Conservation (phyloP, 2,113 vertebrate species). For the Scophthalmus maximus region DNA sequence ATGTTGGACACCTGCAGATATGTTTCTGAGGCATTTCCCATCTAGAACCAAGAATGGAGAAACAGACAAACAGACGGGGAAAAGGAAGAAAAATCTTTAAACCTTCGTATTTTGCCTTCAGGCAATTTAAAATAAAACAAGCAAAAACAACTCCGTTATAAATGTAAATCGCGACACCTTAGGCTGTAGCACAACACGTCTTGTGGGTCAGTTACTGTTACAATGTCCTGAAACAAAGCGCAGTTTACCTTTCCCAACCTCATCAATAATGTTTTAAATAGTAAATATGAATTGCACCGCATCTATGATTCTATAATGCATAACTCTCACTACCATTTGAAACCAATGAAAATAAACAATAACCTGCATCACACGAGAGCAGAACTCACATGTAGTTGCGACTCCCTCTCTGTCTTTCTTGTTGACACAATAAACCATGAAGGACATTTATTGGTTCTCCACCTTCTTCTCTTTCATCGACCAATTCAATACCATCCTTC, state of each 20-base stretch:
- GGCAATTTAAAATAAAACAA: not conserved
- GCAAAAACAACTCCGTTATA: not conserved
- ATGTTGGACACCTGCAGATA: conserved; percentile 82
- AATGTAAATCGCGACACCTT: not conserved
- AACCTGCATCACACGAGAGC: not conserved
- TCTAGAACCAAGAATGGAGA: conserved; percentile 73
- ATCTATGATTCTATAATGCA: not conserved
- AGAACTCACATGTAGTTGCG: too few species aligned
- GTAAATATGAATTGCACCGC: not conserved
- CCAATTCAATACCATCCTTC: not conserved
- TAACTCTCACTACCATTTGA: conserved; percentile 11
- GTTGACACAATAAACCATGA: not conserved
- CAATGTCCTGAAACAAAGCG: not conserved
- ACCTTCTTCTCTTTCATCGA: not conserved
- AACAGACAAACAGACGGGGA: conserved; percentile 19
- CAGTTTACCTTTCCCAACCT: not conserved
- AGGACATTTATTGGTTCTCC: not conserved
- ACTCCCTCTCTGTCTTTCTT: too few species aligned
- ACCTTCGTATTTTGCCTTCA: not conserved
- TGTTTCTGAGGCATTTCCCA: conserved; percentile 84
- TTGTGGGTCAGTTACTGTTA: not conserved
- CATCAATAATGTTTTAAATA: not conserved
- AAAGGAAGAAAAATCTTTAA: conserved; percentile 9
- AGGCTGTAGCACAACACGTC: not conserved
- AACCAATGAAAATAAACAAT: too few species aligned